Conservation (phyloP, 2,888 invertebrate genomes). For the Limnephilus auricula region DNA sequence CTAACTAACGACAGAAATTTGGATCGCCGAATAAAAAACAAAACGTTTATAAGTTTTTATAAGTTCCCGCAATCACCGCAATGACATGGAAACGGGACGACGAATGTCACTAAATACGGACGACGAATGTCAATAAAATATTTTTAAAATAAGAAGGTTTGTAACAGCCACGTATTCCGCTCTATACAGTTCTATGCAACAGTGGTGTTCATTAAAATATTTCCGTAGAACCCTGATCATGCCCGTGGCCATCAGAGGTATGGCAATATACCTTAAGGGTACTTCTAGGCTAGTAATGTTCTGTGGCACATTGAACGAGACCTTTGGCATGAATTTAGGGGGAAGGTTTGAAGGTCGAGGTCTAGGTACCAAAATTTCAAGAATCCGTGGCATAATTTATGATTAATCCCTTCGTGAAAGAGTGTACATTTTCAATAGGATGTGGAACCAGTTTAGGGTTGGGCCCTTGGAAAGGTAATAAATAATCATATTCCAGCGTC, state of each 20-base stretch:
- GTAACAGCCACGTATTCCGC: no score
- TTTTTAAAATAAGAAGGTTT: no score
- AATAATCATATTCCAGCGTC: constrained; percentile 37
- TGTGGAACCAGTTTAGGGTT: constrained; percentile 28
- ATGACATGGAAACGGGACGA: no score
- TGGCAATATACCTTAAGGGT: neutral
- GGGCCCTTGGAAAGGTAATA: constrained; percentile 25
- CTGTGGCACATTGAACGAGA: neutral
- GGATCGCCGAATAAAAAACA: no score
- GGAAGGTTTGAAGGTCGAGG: neutral
- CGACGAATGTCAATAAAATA: no score
- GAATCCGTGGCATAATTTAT: constrained; percentile 17
- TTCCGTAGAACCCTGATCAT: neutral
- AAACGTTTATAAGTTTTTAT: no score
- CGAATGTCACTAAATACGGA: no score
- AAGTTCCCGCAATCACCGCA: no score
- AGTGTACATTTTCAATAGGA: constrained; percentile 28
- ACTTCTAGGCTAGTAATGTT: neutral
- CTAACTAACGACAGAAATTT: no score
- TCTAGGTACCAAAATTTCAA: neutral
- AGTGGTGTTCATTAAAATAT: no score
- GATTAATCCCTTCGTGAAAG: constrained; percentile 25
- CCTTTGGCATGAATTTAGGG: neutral
- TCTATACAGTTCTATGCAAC: no score
- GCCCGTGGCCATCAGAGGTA: no score